A percentile compares a stretch with the other conserved stretches of the same genome.
Evolutionary conservation across 2,797 vertebrate genomes (phyloP).

Genomic region (Gambusia yucatana): DNA sequence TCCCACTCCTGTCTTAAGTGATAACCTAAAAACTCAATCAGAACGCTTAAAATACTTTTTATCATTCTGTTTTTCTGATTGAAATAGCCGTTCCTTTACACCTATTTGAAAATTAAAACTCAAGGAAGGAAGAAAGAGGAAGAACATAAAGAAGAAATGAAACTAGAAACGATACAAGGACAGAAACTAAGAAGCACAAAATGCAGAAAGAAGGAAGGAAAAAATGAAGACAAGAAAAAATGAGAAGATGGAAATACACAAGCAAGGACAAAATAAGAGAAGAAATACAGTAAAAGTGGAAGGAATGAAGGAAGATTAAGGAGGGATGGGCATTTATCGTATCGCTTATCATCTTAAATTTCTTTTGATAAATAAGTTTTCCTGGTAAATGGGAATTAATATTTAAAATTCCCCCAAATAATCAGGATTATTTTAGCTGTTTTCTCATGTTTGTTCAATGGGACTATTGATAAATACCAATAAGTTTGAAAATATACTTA

Average conservation of each 20-base stretch:
- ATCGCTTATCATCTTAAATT: too few species aligned
- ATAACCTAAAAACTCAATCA: background rate
- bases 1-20: too few species aligned
- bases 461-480: too few species aligned
- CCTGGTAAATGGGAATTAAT: too few species aligned
- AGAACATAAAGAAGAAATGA: background rate
- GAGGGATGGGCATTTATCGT: too few species aligned
- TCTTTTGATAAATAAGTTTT: too few species aligned
- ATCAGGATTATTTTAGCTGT: too few species aligned
- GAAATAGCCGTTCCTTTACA: background rate
- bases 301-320: background rate
- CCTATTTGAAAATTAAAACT: background rate
- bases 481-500: too few species aligned
- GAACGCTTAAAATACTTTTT: background rate
- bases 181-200: background rate
- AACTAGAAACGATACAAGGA: background rate
- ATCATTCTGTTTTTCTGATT: background rate
- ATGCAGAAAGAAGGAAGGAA: background rate
- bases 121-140: background rate
- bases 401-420: too few species aligned
- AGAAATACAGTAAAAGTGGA: background rate
- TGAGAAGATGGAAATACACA: background rate
- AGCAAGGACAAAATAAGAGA: background rate
- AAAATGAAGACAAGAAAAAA: background rate
- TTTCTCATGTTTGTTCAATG: too few species aligned